Conservation (phyloP, 2,888 invertebrate genomes). For the Microplitis manilae region DNA sequence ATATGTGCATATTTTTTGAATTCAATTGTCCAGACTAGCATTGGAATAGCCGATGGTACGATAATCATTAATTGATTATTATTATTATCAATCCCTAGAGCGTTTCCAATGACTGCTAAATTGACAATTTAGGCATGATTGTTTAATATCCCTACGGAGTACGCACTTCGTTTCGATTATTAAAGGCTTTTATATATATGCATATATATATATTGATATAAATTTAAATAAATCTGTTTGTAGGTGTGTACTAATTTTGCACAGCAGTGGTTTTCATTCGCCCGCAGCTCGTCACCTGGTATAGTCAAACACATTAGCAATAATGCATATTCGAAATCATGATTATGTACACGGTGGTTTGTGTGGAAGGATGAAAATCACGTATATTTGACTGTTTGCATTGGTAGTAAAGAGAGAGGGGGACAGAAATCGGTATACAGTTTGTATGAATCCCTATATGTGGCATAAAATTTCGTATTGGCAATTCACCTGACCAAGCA, state of each 20-base stretch:
- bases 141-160: slow-evolving; percentile 8
- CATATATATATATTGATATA: not conserved
- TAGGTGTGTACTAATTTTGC: slow-evolving; percentile 6
- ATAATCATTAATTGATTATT: slow-evolving; percentile 16
- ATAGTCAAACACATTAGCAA: slow-evolving; percentile 56
- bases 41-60: not conserved
- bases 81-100: not conserved
- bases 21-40: not conserved
- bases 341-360: slow-evolving; percentile 53
- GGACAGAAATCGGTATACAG: not conserved
- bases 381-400: slow-evolving; percentile 17
- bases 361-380: slow-evolving; percentile 13
- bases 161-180: not conserved
- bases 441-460: slow-evolving; percentile 9
- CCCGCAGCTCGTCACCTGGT: slow-evolving; percentile 37
- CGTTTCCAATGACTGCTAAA: not conserved
- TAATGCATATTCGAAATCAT: slow-evolving; percentile 60
- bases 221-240: not conserved
- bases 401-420: not conserved
- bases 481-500: slow-evolving; percentile 25
- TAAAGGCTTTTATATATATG: not conserved
- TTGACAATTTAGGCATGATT: not conserved
- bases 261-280: slow-evolving; percentile 6
- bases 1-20: not conserved
- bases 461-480: slow-evolving; percentile 23